A percentile compares a stretch with the other conserved stretches of the same genome.
phyloP scores from a whole-genome alignment of 1,140 invertebrate species.

The Dryas iulia region DNA sequence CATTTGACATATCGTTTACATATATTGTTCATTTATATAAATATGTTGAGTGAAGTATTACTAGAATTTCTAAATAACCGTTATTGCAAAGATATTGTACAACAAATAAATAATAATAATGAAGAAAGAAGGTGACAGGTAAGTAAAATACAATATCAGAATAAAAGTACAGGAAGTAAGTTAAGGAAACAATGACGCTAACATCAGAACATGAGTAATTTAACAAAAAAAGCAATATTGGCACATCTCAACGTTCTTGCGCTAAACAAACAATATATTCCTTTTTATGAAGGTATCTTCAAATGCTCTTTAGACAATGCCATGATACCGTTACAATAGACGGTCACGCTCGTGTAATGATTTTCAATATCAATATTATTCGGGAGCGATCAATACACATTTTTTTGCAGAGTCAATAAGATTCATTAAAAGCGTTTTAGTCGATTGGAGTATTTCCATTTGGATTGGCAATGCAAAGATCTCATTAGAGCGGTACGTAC shows the following conservation, averaged over 20 bases:
- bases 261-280: conserved; percentile 19
- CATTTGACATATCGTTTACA: no score
- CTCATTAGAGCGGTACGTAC: conserved; percentile 48
- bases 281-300: conserved; percentile 2
- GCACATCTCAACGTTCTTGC: neutral
- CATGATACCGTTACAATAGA: conserved; percentile 45
- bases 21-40: no score
- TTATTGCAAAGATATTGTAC: no score
- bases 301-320: conserved; percentile 37
- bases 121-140: no score
- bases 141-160: no score
- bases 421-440: conserved; percentile 54
- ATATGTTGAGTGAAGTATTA: no score
- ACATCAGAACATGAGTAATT: neutral
- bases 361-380: conserved; percentile 57
- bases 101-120: neutral
- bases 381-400: conserved; percentile 48
- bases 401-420: conserved; percentile 42
- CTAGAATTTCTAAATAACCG: no score
- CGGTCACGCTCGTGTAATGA: conserved; percentile 50
- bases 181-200: neutral
- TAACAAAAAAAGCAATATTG: neutral
- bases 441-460: conserved; percentile 41
- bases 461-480: conserved; percentile 50
- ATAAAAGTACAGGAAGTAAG: neutral